phyloP scores from a whole-genome alignment of 2,797 vertebrate genomes.

The Pelobates cultripes region DNA sequence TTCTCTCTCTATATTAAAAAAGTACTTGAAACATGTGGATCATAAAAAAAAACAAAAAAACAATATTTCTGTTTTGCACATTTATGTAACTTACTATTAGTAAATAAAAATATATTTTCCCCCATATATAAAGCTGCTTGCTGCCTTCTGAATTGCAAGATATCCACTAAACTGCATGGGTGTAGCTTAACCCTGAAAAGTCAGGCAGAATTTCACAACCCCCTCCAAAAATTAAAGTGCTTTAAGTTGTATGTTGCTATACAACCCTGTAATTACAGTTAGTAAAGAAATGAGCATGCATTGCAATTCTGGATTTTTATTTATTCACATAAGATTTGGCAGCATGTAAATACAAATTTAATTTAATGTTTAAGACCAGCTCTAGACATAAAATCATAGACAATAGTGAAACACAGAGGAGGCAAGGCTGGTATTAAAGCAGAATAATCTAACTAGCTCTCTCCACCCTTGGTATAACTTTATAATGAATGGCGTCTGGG shows the following conservation, averaged over 20 bases:
- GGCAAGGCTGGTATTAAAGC: not conserved
- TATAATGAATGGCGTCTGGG: constrained; percentile 21
- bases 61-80: no score
- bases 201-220: no score
- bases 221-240: not conserved
- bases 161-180: not conserved
- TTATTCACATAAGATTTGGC: constrained; percentile 1
- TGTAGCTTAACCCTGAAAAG: no score
- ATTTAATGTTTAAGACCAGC: no score
- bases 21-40: no score
- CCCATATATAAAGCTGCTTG: not conserved
- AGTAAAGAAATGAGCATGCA: constrained; percentile 24
- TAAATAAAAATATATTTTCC: no score
- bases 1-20: no score
- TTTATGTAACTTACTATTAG: no score
- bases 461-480: not conserved
- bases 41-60: no score
- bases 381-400: no score
- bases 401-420: no score
- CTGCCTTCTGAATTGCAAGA: not conserved
- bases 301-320: constrained; percentile 18
- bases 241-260: not conserved
- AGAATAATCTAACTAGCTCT: constrained; percentile 3
- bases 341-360: not conserved
- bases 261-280: constrained; percentile 18